Conservation (phyloP, 2,888 invertebrate species). For the Ethmia dodecea region DNA sequence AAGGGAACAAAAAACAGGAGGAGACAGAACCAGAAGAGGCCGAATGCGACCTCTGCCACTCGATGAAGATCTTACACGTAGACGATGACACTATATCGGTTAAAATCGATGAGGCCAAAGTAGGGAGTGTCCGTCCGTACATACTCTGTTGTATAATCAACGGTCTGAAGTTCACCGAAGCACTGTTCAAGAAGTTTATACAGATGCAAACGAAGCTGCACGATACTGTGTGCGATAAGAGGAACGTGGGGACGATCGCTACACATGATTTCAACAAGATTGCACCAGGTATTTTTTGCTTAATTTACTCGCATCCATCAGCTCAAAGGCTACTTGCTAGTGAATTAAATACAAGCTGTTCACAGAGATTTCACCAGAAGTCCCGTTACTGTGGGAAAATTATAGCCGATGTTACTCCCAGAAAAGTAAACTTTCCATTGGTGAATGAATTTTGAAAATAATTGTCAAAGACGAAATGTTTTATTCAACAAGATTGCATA, state of each 20-base stretch:
- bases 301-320: too few species aligned
- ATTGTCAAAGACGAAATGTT: too few species aligned
- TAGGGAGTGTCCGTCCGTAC: slow-evolving; percentile 81
- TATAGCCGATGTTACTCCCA: too few species aligned
- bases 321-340: too few species aligned
- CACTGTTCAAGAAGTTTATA: slow-evolving; percentile 85
- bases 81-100: slow-evolving; percentile 62
- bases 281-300: slow-evolving; percentile 75
- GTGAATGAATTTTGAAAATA: too few species aligned
- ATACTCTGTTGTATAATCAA: slow-evolving; percentile 85
- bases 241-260: slow-evolving; percentile 88
- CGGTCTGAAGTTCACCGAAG: slow-evolving; percentile 79
- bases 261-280: slow-evolving; percentile 87
- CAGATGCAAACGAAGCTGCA: slow-evolving; percentile 87
- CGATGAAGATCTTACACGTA: slow-evolving; percentile 62
- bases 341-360: too few species aligned
- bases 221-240: slow-evolving; percentile 85
- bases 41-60: slow-evolving; percentile 49
- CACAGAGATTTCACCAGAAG: too few species aligned
- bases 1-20: slow-evolving; percentile 59
- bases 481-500: too few species aligned
- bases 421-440: too few species aligned
- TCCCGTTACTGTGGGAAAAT: too few species aligned
- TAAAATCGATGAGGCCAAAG: slow-evolving; percentile 73
- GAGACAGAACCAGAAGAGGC: slow-evolving; percentile 42